Conservation (phyloP, 2,797 vertebrate species). For the Discoglossus pictus region DNA sequence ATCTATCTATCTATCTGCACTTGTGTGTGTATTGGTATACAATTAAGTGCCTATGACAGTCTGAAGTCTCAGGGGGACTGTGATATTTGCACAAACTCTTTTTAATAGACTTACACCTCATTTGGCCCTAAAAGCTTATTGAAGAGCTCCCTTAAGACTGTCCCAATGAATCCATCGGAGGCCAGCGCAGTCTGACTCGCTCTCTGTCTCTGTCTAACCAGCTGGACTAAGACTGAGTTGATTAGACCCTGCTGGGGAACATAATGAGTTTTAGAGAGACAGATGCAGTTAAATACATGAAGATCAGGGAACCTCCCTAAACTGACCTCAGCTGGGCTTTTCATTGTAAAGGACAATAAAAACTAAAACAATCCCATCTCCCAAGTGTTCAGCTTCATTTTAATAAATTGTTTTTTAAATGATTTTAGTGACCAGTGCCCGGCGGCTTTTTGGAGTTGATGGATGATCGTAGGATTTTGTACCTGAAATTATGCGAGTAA, state of each 20-base stretch:
- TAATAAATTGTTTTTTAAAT: constrained; percentile 52
- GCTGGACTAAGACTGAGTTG: constrained; percentile 77
- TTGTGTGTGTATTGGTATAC: no score
- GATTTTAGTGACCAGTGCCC: constrained; percentile 50
- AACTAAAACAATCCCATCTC: constrained; percentile 47
- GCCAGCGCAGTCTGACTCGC: constrained; percentile 67
- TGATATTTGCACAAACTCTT: constrained; percentile 81
- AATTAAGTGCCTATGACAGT: constrained; percentile 79
- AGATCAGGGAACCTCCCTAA: constrained; percentile 27
- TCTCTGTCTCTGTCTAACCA: constrained; percentile 62
- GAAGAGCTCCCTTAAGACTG: constrained; percentile 80
- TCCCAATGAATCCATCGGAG: constrained; percentile 65
- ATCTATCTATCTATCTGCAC: no score
- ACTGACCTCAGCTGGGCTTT: constrained; percentile 44
- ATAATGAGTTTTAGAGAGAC: constrained; percentile 78
- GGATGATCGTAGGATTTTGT: constrained; percentile 47
- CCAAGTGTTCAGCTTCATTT: constrained; percentile 46
- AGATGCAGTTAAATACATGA: constrained; percentile 49
- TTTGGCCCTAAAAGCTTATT: constrained; percentile 86
- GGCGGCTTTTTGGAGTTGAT: constrained; percentile 50
- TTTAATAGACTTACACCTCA: constrained; percentile 90
- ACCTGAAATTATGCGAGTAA: constrained; percentile 53
- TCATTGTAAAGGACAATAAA: constrained; percentile 36
- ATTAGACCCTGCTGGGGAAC: constrained; percentile 78
- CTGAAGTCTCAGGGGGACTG: constrained; percentile 75